These are phyloP conservation scores for Vireo altiloquus DNA, from an alignment of 2,113 vertebrate species.

Conservation along the genomic window DNA sequence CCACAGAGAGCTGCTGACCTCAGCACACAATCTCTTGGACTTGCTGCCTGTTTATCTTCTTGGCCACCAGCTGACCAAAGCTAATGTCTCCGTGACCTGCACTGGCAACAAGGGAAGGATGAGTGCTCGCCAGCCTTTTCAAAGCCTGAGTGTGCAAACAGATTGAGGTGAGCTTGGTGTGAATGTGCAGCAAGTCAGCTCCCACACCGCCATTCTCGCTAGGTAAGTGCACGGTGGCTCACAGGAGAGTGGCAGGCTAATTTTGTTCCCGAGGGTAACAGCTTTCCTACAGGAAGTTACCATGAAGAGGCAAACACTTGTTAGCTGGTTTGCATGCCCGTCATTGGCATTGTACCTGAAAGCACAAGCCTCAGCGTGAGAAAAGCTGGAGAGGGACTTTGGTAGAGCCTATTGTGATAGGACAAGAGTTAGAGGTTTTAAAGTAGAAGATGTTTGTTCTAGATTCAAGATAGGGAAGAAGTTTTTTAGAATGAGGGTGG, in stretches of 20 bases:
- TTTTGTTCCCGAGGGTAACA: neutral
- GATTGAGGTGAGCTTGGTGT: neutral
- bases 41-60: neutral
- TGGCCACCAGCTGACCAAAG: neutral
- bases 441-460: neutral
- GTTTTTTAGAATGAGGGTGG: neutral
- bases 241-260: neutral
- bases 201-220: neutral
- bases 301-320: neutral
- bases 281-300: neutral
- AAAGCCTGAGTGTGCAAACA: neutral
- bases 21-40: slow-evolving; percentile 4
- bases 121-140: neutral
- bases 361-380: neutral
- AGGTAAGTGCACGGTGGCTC: neutral
- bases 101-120: accelerated
- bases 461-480: neutral
- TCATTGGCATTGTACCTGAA: accelerated
- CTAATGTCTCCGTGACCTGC: slow-evolving; percentile 9
- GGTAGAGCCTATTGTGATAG: neutral
- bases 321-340: neutral
- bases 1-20: neutral
- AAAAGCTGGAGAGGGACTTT: neutral
- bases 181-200: neutral
- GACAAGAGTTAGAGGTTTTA: neutral